Base-by-base conservation (phyloP, 2,797 vertebrate species). In the Balearica regulorum region DNA sequence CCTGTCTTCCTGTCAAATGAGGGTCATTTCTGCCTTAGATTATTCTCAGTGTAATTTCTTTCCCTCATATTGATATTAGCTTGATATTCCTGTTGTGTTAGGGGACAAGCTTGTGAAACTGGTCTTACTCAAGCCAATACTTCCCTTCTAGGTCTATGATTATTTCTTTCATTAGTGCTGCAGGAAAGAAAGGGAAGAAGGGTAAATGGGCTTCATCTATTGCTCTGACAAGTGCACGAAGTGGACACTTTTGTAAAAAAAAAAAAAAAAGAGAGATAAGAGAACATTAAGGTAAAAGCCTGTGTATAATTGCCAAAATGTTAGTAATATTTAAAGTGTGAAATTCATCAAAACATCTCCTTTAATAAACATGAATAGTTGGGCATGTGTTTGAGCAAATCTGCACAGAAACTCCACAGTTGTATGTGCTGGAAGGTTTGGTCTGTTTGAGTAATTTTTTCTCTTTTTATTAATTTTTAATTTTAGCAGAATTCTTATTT, bases 261-360 rank as follows among this genome's bases (percentile, higher is more conserved):
- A 51, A 43, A 33, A 13, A 11, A 13, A 13, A 43, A 13, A 22
- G 9, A 55, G 5, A 57, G 4, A 26, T 8, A 31, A 64, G 83
- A 65, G 5, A 49, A 29, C 9, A 41, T 21, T 2, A 11, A 68
- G 11, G 54, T 9, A 73, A 78, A 93, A 62, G 3, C 1, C 5
- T 44, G 1, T 2, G 28, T 37, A 25, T 9, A 4, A 48, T 9
- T 64, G 2, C 3, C 57, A 69, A 41, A 53, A 17, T 16, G 0
- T 37, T 54, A 46, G 8, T 11, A 28, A 13, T 66, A 53, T 49
- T 69, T 61, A 16, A 65, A 76, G 3, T 20, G 6, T 11, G 0
- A 57, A 71, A 33, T 65, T 33, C 4, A n/a, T 41, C 6, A 57
- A n/a, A 70, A 43, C 13, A 0, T 22, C 19, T 76, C 18, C 9